A percentile compares a stretch with the other conserved stretches of the same genome.
Conservation (phyloP, 2,888 invertebrate species). For the Drosophila robusta region DNA sequence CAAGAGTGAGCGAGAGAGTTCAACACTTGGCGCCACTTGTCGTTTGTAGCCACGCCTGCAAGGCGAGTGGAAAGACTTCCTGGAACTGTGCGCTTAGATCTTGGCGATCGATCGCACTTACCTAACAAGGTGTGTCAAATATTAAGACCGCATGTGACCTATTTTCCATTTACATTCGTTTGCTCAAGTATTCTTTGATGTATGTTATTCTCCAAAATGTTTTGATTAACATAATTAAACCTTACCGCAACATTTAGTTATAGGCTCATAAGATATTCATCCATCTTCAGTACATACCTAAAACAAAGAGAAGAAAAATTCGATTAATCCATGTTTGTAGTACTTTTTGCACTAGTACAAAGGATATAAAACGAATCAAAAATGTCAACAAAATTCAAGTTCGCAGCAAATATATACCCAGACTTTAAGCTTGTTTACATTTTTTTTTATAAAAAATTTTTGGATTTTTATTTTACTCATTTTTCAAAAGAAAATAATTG, state of each 20-base stretch:
- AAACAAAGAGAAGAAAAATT: slow-evolving; percentile 26
- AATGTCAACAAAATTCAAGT: no score
- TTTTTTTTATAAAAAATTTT: no score
- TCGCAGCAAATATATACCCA: no score
- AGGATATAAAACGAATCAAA: no score
- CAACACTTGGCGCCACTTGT: slow-evolving; percentile 55
- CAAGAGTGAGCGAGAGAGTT: slow-evolving; percentile 9
- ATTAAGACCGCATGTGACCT: slow-evolving; percentile 14
- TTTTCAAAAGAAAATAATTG: no score
- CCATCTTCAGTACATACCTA: slow-evolving; percentile 41
- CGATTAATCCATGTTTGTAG: no score
- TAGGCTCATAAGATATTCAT: not conserved
- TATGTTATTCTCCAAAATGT: not conserved
- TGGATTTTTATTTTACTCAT: no score
- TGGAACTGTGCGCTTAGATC: slow-evolving; percentile 29
- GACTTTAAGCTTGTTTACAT: no score
- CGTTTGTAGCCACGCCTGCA: slow-evolving; percentile 26
- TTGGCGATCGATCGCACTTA: slow-evolving; percentile 11
- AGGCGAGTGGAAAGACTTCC: slow-evolving; percentile 29
- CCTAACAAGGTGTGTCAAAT: slow-evolving; percentile 39
- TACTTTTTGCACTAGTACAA: no score
- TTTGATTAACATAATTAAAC: not conserved
- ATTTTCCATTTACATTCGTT: not conserved
- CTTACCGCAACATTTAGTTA: slow-evolving; percentile 13
- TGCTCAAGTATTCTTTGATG: slow-evolving; percentile 7